Evolutionary conservation across 2,113 vertebrate species (phyloP), one percentile per base, ranked within the genome.

Genomic region (Picathartes gymnocephalus): DNA sequence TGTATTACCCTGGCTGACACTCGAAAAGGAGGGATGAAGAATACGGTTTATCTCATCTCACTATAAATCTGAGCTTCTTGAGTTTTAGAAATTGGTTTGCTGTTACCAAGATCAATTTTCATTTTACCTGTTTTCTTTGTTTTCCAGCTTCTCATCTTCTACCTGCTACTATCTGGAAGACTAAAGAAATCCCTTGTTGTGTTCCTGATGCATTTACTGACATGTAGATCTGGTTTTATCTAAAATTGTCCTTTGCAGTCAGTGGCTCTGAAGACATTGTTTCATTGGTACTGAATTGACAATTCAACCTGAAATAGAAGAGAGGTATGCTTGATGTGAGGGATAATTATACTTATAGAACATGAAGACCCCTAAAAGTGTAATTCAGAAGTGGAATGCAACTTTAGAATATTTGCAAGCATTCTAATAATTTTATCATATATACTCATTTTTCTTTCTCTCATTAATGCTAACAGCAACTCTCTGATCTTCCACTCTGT

Each of bases 1-100:
- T 57, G 5, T 61, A 33, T 21, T 51, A 23, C 0, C 3, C 8
- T 84, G 14, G 14, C 1, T 69, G 54, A 72, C 0, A 2, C 13
- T 77, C 50, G 18, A 27, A 45, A 83, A 83, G 13, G 10, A 54
- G 7, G 4, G 5, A 13, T 8, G 15, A 80, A 64, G 9, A 68
- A 30, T 27, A 31, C 2, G 18, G 19, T 51, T 92, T 84, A 65
- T 77, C 81, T 89, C 58, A 51, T 11, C 24, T 81, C 7, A 3
- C 19, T 12, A 44, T 73, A 73, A 73, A 72, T 35, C 4, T 61
- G 33, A 80, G 3, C 28, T 86, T 76, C 13, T 48, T 48, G 21
- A 57, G 7, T 58, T 90, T 82, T 54, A 50, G 35, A 39, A 58
- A 60, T 7, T 7, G 1, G 1, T n/a, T 86, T 78, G 65, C 15